Percentiles rank a stretch among this genome's conserved stretches.
phyloP scores from a whole-genome alignment of 2,797 vertebrate genomes.

The Botia almorhae region DNA sequence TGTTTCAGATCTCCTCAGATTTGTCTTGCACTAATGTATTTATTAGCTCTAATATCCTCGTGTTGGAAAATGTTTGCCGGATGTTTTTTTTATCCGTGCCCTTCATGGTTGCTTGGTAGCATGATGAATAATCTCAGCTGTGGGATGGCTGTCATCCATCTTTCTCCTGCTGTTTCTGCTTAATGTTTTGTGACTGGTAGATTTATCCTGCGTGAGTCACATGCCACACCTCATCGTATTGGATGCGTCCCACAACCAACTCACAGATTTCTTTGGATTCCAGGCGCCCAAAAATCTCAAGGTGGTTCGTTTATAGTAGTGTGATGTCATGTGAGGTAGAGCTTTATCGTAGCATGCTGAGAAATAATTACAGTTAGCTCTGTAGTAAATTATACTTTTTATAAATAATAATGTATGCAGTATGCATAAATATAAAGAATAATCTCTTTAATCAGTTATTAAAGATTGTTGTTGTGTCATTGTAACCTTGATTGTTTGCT shows the following conservation, averaged over 20 bases:
- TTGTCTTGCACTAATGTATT: slow-evolving; percentile 37
- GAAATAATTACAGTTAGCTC: no score
- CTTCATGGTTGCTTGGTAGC: slow-evolving; percentile 42
- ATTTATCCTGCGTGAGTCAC: slow-evolving; percentile 88
- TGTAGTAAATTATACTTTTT: no score
- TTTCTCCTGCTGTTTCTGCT: slow-evolving; percentile 30
- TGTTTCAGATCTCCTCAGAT: slow-evolving; percentile 13
- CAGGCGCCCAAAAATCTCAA: slow-evolving; percentile 87
- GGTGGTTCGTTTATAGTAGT: slow-evolving; percentile 69
- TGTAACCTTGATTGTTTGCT: not conserved
- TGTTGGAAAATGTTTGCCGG: slow-evolving; percentile 29
- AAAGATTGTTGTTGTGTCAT: not conserved
- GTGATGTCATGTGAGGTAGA: slow-evolving; percentile 63
- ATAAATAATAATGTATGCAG: no score
- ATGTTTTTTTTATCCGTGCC: slow-evolving; percentile 2
- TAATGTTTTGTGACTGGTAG: slow-evolving; percentile 71
- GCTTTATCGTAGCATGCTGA: not conserved
- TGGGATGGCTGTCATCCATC: slow-evolving; percentile 39
- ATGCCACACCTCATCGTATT: slow-evolving; percentile 88
- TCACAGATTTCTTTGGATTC: slow-evolving; percentile 86
- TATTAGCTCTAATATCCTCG: slow-evolving; percentile 48
- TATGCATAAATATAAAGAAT: no score
- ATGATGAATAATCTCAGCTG: slow-evolving; percentile 45
- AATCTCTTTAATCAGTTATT: no score
- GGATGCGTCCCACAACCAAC: slow-evolving; percentile 86